Evolutionary conservation across 2,113 vertebrate species (phyloP).

Genomic region (Siniperca knerii): DNA sequence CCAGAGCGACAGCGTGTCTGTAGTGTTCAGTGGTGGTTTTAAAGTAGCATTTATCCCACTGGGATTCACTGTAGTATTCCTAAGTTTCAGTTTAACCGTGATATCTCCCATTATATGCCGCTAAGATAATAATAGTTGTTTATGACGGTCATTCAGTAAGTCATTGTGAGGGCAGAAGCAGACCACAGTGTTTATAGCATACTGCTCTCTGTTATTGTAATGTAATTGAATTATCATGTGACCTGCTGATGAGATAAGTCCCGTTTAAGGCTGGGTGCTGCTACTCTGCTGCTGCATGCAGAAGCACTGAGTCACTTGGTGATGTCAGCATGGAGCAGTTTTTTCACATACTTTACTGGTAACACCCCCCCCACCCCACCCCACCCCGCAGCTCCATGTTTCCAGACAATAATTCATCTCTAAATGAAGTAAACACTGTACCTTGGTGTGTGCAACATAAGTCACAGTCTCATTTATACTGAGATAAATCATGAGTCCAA

Average conservation of each 20-base stretch:
- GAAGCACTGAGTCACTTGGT: conserved; percentile 52
- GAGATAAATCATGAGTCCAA: too few relatives aligned
- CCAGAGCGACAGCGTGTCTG: background rate
- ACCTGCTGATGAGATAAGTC: conserved; percentile 28
- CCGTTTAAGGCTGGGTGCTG: background rate
- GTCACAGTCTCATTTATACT: background rate
- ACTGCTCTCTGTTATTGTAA: background rate
- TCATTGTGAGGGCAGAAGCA: background rate
- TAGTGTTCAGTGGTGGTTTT: background rate
- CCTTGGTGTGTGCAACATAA: background rate
- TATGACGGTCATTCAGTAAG: background rate
- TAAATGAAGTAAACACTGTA: background rate
- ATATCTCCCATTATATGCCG: background rate
- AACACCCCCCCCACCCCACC: too few relatives aligned
- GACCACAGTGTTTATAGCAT: background rate
- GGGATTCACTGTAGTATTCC: background rate
- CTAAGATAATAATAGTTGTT: background rate
- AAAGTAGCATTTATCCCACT: background rate
- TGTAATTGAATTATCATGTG: conserved; percentile 37
- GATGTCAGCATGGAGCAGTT: background rate
- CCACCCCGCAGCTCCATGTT: too few relatives aligned
- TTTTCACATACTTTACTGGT: background rate
- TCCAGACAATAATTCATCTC: too few relatives aligned
- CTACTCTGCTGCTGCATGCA: background rate
- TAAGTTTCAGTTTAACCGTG: background rate